Evolutionary conservation across 1,140 invertebrate species (phyloP), one percentile per base, ranked within the genome.

Genomic region (Acromyrmex echinatior): DNA sequence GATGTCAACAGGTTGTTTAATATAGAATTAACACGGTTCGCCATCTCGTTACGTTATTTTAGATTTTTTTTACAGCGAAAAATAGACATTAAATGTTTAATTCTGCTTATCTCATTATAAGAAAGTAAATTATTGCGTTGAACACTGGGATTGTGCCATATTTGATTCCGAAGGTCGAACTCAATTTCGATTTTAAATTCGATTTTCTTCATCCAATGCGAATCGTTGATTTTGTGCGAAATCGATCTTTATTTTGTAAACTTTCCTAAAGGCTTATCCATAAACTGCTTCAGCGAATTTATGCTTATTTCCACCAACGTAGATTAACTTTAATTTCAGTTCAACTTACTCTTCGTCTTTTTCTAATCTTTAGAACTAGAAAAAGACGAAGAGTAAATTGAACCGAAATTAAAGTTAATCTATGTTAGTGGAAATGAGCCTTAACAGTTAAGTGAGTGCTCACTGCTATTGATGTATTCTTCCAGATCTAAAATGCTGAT

Each of bases 1-100:
- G 74, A 71, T 3, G 9, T 9, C 5, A 86, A 12, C 4, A 86
- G 39, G 25, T 63, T 65, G 12, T 49, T 63, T 18, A 88, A 58
- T 16, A 21, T 56, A 14, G 7, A 73, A 60, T 74, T 88, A 18
- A 74, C 14, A 28, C n/a, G 14, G 39, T 77, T 49, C 12, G 74
- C 28, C 49, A 68, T 86, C 14, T 58, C 49, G 16, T 70, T 18
- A 51, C 31, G 21, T 70, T 68, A 53, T 56, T 25, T 80, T 16
- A 31, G 14, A 56, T 28, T 70, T 25, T 39, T 39, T 39, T 58
- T 45, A 53, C 18, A 53, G 12, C 5, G 6, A 62, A 45, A 16
- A 2, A 10, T n/a, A 28, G 18, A 51, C 39, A n/a, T n/a, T n/a
- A 58, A 58, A 21, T 53, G 51, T 45, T 18, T n/a, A 16, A 21